These are phyloP conservation scores for Ageneiosus marmoratus DNA, from an alignment of 2,113 vertebrate species.

Conservation along the genomic window DNA sequence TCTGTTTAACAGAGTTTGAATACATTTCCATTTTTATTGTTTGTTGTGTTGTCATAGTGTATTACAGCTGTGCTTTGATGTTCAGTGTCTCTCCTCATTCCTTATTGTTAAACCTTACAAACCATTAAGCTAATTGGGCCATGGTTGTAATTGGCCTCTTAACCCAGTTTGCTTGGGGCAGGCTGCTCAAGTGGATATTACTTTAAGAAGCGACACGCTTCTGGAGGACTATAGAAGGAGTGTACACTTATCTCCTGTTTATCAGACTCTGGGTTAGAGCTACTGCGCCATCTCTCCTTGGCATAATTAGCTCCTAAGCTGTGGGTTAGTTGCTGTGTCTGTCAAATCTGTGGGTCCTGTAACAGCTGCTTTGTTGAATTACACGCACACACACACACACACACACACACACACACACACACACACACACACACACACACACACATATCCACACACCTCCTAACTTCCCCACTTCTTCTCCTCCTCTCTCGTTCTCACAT, in stretches of 20 bases:
- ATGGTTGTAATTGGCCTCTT: slow-evolving; percentile 52
- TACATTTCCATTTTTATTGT: background rate
- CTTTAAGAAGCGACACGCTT: slow-evolving; percentile 31
- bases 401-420: background rate
- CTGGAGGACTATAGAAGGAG: slow-evolving; percentile 13
- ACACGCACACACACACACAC: slow-evolving; percentile 5
- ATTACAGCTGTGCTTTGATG: background rate
- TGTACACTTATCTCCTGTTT: slow-evolving; percentile 32
- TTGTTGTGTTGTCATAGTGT: background rate
- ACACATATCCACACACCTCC: background rate
- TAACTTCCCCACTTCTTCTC: background rate
- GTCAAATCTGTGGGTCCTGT: slow-evolving; percentile 48
- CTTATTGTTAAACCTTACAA: slow-evolving; percentile 40
- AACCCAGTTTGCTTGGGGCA: slow-evolving; percentile 52
- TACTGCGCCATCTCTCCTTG: slow-evolving; percentile 39
- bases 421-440: slow-evolving; percentile 14
- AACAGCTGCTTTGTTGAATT: slow-evolving; percentile 57
- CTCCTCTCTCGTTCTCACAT: background rate
- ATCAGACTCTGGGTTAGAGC: slow-evolving; percentile 46
- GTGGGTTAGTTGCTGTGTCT: slow-evolving; percentile 35
- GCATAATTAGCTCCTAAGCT: slow-evolving; percentile 66
- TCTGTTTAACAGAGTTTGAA: background rate
- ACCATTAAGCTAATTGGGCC: slow-evolving; percentile 51
- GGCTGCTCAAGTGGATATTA: slow-evolving; percentile 33
- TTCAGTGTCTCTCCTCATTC: background rate